Evolutionary conservation across 2,113 vertebrate genomes (phyloP).

Genomic region (Caracal caracal): DNA sequence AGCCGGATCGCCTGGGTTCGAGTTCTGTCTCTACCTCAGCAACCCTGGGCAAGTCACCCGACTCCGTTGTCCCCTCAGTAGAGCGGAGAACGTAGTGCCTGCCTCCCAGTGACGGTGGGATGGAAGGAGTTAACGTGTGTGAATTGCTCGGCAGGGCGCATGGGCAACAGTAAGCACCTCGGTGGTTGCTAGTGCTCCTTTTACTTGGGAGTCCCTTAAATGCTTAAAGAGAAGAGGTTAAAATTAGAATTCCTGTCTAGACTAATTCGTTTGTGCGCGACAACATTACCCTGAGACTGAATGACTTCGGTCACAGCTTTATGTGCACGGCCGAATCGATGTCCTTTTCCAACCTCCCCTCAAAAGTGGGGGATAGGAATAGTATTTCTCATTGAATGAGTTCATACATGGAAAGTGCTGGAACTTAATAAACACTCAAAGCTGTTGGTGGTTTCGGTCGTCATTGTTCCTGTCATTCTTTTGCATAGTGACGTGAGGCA

Average conservation of each 20-base stretch:
- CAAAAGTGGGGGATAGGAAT: neutral
- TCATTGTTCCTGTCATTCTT: neutral
- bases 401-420: neutral
- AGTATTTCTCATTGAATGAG: neutral
- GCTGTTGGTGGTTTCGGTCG: neutral
- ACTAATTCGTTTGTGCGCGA: neutral
- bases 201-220: neutral
- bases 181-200: too few species aligned
- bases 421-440: neutral
- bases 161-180: neutral
- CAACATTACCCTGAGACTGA: neutral
- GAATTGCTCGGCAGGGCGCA: neutral
- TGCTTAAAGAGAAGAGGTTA: neutral
- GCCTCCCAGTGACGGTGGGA: neutral
- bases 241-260: neutral
- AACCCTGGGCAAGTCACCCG: neutral
- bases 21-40: neutral
- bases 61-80: neutral
- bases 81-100: neutral
- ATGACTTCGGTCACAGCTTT: neutral
- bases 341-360: neutral
- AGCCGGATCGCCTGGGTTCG: too few species aligned
- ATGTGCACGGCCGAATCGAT: neutral
- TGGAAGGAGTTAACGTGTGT: neutral
- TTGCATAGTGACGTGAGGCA: neutral